Percentiles rank a stretch among this genome's conserved stretches.
These are phyloP conservation scores for Nesogale talazaci DNA, from an alignment of 2,113 vertebrate species.

Conservation along the genomic window DNA sequence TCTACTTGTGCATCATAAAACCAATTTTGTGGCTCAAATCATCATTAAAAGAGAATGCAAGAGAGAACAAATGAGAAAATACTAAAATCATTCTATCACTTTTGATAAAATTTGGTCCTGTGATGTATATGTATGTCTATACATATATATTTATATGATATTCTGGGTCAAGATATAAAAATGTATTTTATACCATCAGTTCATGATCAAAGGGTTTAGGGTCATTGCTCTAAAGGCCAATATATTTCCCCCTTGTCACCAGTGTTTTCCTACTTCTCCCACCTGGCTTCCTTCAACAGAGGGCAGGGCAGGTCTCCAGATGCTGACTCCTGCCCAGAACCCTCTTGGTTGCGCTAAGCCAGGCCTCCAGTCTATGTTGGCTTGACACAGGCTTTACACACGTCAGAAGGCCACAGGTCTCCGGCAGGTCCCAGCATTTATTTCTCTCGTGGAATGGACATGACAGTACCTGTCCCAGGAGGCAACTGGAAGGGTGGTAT, in stretches of 20 bases:
- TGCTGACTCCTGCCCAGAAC: not conserved
- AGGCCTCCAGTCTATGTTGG: not conserved
- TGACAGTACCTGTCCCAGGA: not conserved
- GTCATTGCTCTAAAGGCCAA: not conserved
- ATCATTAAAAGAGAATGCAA: constrained; percentile 44
- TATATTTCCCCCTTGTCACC: constrained; percentile 18
- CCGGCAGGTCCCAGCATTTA: not conserved
- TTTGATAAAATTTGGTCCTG: not conserved
- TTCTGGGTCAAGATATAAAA: constrained; percentile 37
- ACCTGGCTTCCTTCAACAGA: not conserved
- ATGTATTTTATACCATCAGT: constrained; percentile 17
- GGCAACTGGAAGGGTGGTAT: not conserved
- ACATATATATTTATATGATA: too few relatives aligned
- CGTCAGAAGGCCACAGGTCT: not conserved
- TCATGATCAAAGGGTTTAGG: constrained; percentile 10
- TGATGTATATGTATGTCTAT: not conserved
- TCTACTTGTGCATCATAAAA: constrained; percentile 31
- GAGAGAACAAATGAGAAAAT: constrained; percentile 42
- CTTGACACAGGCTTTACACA: not conserved
- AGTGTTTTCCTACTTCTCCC: not conserved
- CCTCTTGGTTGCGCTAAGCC: not conserved
- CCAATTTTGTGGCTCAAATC: constrained; percentile 57
- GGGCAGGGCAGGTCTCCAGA: not conserved
- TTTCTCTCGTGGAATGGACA: not conserved
- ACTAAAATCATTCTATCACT: not conserved